Base-by-base conservation (phyloP, 2,113 vertebrate genomes). In the Meriones unguiculatus region DNA sequence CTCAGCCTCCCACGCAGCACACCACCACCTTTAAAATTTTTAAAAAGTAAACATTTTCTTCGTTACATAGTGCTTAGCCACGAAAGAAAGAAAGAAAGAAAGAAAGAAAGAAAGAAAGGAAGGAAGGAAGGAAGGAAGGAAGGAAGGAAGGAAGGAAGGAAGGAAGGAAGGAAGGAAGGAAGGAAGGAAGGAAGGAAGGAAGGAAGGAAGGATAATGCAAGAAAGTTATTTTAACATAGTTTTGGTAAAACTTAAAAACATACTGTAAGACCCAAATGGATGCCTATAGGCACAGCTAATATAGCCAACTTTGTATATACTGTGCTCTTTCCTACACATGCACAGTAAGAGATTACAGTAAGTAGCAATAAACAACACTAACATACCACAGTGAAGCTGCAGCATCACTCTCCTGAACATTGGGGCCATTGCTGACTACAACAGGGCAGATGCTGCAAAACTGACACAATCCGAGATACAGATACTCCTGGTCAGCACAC, bases 21-120 rank as follows among this genome's bases (percentile, higher is more conserved):
- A 64, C 69, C 5, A 67, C n/a, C n/a, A 82, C 70, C 52, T 62
- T n/a, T 75, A 65, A 41, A 75, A 62, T 25, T 52, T 93, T 73
- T 32, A 1, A n/a, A 52, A 89, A 84, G 54, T 81, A 78, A 95
- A 94, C 59, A 73, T 46, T 67, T 72, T 93, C 59, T 85, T 76
- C 7, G 62, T 41, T 81, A 86, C 6, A 91, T 78, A 78, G 3
- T 90, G 11, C 70, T 91, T 50, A 93, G 62, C 69, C 59, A 85
- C 30, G 85, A 88, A 9, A 95, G 70, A 72, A 14, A 50, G n/a
- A n/a, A n/a, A n/a, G n/a, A n/a, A n/a, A n/a, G n/a, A n/a, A n/a
- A n/a, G n/a, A n/a, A n/a, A n/a, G n/a, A n/a, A n/a, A n/a, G n/a
- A n/a, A n/a, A n/a, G n/a, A n/a, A n/a, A n/a, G n/a, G n/a, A n/a